A percentile compares a stretch with the other conserved stretches of the same genome.
Evolutionary conservation across 2,113 vertebrate genomes (phyloP).

Genomic region (Ceyx margarethae): DNA sequence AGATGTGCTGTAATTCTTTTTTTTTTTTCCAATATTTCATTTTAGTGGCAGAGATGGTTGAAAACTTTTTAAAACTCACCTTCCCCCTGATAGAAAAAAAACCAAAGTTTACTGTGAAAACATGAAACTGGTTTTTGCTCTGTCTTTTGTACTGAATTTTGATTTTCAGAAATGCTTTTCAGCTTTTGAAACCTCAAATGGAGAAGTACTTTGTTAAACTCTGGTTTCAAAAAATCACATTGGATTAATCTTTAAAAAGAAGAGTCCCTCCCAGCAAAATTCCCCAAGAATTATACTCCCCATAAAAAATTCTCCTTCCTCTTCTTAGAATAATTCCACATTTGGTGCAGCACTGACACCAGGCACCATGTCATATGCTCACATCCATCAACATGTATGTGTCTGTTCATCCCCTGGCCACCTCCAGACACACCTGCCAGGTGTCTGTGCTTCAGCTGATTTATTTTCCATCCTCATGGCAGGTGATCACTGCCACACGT

Average conservation of each 20-base stretch:
- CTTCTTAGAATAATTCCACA: neutral
- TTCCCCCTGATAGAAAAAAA: neutral
- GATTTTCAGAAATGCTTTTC: conserved; percentile 4
- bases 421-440: neutral
- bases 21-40: neutral
- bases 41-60: neutral
- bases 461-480: neutral
- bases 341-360: neutral
- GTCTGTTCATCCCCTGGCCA: neutral
- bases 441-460: neutral
- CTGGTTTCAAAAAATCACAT: neutral
- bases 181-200: neutral
- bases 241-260: neutral
- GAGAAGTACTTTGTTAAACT: neutral
- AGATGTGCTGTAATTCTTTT: conserved; percentile 14
- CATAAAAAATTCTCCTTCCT: neutral
- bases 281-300: neutral
- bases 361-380: neutral
- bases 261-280: neutral
- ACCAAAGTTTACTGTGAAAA: neutral
- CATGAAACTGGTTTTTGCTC: neutral
- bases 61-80: neutral
- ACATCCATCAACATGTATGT: neutral
- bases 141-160: neutral
- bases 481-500: neutral